These are phyloP conservation scores for Acholoe squamosa DNA, from an alignment of 2,888 invertebrate genomes.

Conservation along the genomic window DNA sequence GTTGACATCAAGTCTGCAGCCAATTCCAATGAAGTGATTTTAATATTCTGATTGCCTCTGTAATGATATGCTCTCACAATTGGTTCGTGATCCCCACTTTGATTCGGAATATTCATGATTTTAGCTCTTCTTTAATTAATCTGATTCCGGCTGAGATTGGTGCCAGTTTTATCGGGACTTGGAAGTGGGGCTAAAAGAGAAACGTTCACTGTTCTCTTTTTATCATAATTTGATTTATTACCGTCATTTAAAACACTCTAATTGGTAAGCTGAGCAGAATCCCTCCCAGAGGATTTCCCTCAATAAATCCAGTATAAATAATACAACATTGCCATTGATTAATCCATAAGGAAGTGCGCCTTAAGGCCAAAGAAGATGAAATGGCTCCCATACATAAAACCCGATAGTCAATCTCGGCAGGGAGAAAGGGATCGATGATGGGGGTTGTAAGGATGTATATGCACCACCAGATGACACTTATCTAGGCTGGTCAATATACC, in stretches of 20 bases:
- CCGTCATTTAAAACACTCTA: slow-evolving; percentile 10
- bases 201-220: background rate
- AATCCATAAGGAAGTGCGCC: background rate
- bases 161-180: background rate
- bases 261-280: slow-evolving; percentile 17
- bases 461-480: background rate
- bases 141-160: background rate
- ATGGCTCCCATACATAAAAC: too few relatives aligned
- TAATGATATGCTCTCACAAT: background rate
- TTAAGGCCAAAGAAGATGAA: too few relatives aligned
- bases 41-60: slow-evolving; percentile 5
- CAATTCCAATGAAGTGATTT: background rate
- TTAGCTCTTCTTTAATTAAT: background rate
- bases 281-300: background rate
- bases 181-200: background rate
- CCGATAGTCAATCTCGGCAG: background rate
- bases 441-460: background rate
- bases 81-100: slow-evolving; percentile 1
- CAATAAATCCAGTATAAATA: background rate
- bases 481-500: background rate
- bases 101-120: slow-evolving; percentile 24
- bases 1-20: background rate
- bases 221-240: background rate
- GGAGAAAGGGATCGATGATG: background rate
- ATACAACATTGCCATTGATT: background rate